Evolutionary conservation across 2,888 invertebrate genomes (phyloP).

Genomic region (Diaphora mendica): DNA sequence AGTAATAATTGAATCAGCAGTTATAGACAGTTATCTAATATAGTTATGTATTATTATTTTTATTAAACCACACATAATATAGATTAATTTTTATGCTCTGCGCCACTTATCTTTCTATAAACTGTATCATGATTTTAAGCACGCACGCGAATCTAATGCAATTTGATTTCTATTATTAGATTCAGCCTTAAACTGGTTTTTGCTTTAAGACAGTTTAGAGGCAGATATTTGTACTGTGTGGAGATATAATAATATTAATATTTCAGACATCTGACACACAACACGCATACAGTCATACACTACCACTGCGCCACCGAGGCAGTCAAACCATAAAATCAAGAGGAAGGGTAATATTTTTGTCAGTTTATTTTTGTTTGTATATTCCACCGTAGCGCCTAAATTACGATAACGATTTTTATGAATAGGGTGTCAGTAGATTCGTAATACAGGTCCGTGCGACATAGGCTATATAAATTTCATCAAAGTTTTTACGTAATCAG

Average conservation of each 20-base stretch:
- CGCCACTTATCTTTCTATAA: constrained; percentile 13
- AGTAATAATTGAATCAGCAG: constrained; percentile 24
- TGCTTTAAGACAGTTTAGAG: not conserved
- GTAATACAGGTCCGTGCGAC: too few species aligned
- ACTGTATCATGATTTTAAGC: constrained; percentile 13
- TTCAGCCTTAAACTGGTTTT: not conserved
- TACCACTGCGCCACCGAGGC: too few species aligned
- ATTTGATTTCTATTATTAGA: constrained; percentile 1
- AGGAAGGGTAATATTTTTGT: too few species aligned
- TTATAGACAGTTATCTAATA: constrained; percentile 35
- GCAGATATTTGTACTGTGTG: not conserved
- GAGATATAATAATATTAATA: not conserved
- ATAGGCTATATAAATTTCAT: too few species aligned
- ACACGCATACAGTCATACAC: too few species aligned
- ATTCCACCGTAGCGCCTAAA: too few species aligned
- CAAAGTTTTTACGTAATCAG: too few species aligned
- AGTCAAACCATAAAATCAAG: too few species aligned
- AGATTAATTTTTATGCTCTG: constrained; percentile 16
- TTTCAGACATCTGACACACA: too few species aligned
- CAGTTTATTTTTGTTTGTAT: too few species aligned
- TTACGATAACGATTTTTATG: too few species aligned
- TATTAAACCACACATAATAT: constrained; percentile 14
- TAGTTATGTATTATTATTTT: constrained; percentile 18
- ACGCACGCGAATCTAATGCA: constrained; percentile 13
- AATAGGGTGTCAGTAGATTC: too few species aligned